These are phyloP conservation scores for Tenthredo amoena DNA, from an alignment of 2,888 invertebrate genomes.

Conservation along the genomic window DNA sequence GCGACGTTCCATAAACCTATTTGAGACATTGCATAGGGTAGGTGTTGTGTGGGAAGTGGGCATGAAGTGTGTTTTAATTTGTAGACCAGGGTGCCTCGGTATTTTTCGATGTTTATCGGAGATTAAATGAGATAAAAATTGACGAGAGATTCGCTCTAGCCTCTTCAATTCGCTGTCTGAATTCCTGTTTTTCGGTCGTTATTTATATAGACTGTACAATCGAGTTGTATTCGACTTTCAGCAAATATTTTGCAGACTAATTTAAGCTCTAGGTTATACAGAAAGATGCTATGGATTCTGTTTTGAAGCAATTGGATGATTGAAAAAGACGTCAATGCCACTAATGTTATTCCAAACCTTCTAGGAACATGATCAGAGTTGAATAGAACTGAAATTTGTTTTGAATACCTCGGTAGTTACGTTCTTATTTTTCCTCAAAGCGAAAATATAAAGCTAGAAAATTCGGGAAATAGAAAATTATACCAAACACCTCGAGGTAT, in stretches of 20 bases:
- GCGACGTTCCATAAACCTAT: slow-evolving; percentile 4
- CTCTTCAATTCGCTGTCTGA: background rate
- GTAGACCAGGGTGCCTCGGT: background rate
- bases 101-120: background rate
- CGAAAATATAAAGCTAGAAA: background rate
- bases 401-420: background rate
- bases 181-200: background rate
- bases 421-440: background rate
- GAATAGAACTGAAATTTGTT: background rate
- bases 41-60: background rate
- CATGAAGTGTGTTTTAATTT: background rate
- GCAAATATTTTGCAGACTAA: slow-evolving; percentile 24
- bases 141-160: background rate
- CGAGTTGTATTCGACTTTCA: background rate
- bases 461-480: background rate
- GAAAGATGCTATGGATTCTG: background rate
- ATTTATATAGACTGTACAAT: background rate
- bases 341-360: background rate
- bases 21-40: background rate
- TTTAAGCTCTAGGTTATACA: slow-evolving; percentile 1
- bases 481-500: background rate
- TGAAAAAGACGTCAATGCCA: background rate
- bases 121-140: slow-evolving; percentile 17
- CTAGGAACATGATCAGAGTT: slow-evolving; percentile 4
- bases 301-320: slow-evolving; percentile 6